phyloP scores from a whole-genome alignment of 2,113 vertebrate genomes.

The Carollia perspicillata region DNA sequence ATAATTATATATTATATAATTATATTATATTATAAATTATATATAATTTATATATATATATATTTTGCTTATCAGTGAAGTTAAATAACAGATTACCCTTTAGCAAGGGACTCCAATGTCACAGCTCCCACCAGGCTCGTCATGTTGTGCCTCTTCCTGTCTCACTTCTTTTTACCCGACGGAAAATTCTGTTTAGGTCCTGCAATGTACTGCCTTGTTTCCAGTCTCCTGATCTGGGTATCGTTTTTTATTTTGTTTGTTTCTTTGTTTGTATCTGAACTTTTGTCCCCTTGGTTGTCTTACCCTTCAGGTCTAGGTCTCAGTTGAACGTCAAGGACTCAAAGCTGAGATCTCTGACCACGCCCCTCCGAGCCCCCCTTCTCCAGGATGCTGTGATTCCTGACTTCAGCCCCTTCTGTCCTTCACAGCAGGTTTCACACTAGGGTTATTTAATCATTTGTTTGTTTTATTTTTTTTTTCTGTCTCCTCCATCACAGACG shows the following conservation, averaged over 20 bases:
- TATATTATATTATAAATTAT: too few species aligned
- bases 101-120: not conserved
- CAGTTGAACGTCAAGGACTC: not conserved
- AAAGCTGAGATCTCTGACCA: not conserved
- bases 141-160: not conserved
- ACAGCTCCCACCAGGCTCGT: not conserved
- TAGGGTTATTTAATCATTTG: not conserved
- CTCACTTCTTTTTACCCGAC: not conserved
- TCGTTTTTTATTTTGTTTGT: not conserved
- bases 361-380: accelerated
- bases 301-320: not conserved
- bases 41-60: not conserved
- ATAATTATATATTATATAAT: too few species aligned
- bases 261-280: not conserved
- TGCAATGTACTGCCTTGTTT: not conserved
- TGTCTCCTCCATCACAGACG: not conserved
- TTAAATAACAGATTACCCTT: not conserved
- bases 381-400: too few species aligned
- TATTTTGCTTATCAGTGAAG: not conserved
- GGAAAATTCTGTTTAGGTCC: not conserved
- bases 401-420: accelerated
- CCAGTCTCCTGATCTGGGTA: not conserved
- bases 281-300: not conserved
- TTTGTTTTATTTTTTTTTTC: not conserved
- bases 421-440: not conserved